Evolutionary conservation across 2,888 invertebrate genomes (phyloP), one percentile per base, ranked within the genome.

Genomic region (Spisula solida): DNA sequence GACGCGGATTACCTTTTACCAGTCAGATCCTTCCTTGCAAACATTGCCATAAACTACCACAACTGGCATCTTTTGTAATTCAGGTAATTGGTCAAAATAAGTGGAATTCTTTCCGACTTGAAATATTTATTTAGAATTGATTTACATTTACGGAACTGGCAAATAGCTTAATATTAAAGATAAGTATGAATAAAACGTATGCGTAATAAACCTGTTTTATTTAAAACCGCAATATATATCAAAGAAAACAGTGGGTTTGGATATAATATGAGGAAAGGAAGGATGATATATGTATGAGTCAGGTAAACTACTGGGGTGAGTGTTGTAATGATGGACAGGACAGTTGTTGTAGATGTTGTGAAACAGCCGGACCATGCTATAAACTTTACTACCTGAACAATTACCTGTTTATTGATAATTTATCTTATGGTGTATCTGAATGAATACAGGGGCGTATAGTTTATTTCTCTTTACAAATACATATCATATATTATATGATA

Each of bases 271-370:
- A 16, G 34, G 29, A 34, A 25, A 34, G 8, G 4, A 25, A 34
- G 75, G 31, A 18, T 75, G 75, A 75, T 75, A 34, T 75, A 34
- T 12, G 34, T 1, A 75, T 75, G 75, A 75, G 75, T 75, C 75
- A 75, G 75, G 31, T 14, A 16, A 34, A 31, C 34, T 34, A 18
- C 18, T 16, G 31, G 5, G 0, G 8, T 16, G 75, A 25, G 31
- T 75, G 31, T 75, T 20, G 34, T 31, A 31, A 34, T 80, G 80
- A 80, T 80, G 47, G 80, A 80, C 48, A 48, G 80, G 48, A n/a
- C 80, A 51, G 80, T 80, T 80, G 80, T 41, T 80, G 18, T 14
- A 4, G 1, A 29, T 48, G 48, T 51, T 80, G 80, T 47, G 48
- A 47, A 80, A 80, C n/a, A 80, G 25, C 14, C 48, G 47, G 48